A percentile compares a stretch with the other conserved stretches of the same genome.
Conservation (phyloP, 2,113 vertebrate species). For the rat (Rattus norvegicus) region DNA sequence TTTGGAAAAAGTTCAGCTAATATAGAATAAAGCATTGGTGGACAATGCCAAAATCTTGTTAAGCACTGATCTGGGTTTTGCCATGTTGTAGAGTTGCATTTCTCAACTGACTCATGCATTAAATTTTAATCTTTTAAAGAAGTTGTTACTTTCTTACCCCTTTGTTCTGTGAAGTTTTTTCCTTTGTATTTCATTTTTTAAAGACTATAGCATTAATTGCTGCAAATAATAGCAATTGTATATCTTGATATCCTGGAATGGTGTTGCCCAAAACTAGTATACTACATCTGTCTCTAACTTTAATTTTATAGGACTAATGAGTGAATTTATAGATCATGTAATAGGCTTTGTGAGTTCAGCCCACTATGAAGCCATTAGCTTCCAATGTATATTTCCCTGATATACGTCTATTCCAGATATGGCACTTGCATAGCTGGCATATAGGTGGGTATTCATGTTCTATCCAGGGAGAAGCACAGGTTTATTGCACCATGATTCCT, state of each 20-base stretch:
- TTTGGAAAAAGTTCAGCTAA: constrained; percentile 37
- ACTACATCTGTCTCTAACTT: not conserved
- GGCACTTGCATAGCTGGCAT: not conserved
- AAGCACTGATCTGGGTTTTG: not conserved
- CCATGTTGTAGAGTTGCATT: not conserved
- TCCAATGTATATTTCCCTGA: not conserved
- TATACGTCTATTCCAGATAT: not conserved
- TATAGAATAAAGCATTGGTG: constrained; percentile 57
- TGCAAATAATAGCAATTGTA: constrained; percentile 8
- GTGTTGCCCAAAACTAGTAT: not conserved
- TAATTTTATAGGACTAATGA: constrained; percentile 20
- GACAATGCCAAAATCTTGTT: constrained; percentile 17
- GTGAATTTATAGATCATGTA: not conserved
- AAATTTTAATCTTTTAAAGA: constrained; percentile 41
- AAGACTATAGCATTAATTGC: not conserved
- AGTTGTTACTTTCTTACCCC: not conserved
- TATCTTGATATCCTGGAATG: constrained; percentile 10
- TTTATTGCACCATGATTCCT: not conserved
- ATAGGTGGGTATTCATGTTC: not conserved
- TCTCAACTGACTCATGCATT: constrained; percentile 2
- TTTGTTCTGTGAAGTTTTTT: not conserved
- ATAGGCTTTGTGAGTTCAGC: not conserved
- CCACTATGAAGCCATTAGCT: constrained; percentile 2
- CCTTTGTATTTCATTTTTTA: constrained; percentile 20
- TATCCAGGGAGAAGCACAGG: not conserved